phyloP scores from a whole-genome alignment of 2,113 vertebrate genomes.

The Dasyurus viverrinus region DNA sequence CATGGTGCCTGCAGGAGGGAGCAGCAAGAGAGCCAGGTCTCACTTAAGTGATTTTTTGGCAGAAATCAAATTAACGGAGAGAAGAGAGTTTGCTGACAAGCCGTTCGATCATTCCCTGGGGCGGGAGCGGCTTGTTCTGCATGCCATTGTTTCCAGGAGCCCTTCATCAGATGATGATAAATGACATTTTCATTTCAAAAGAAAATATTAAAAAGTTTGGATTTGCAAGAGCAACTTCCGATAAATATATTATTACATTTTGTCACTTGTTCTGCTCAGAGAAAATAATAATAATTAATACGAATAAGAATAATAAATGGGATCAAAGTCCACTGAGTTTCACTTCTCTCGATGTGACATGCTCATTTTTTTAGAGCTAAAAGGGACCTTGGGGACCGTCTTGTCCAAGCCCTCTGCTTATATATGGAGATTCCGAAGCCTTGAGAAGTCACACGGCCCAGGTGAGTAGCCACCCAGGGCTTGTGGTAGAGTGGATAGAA shows the following conservation, averaged over 20 bases:
- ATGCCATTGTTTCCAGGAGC: slow-evolving; percentile 81
- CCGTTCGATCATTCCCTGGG: slow-evolving; percentile 83
- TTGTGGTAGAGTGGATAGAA: not conserved
- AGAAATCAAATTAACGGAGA: slow-evolving; percentile 86
- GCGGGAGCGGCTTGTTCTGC: slow-evolving; percentile 71
- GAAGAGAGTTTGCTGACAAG: slow-evolving; percentile 84
- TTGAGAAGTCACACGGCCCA: not conserved
- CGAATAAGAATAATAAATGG: not conserved
- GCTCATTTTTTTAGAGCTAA: not conserved
- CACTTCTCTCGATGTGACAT: not conserved
- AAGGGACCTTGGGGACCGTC: not conserved
- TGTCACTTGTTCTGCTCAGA: slow-evolving; percentile 77
- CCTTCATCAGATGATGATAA: slow-evolving; percentile 83
- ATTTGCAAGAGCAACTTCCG: slow-evolving; percentile 82
- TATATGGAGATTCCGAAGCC: not conserved
- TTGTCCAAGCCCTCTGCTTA: not conserved
- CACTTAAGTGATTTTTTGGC: slow-evolving; percentile 88
- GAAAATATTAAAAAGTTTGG: slow-evolving; percentile 82
- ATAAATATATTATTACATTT: slow-evolving; percentile 78
- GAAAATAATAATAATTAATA: slow-evolving; percentile 77
- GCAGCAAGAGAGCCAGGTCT: slow-evolving; percentile 81
- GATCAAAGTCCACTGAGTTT: not conserved
- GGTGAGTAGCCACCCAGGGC: not conserved
- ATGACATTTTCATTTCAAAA: slow-evolving; percentile 83
- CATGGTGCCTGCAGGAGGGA: slow-evolving; percentile 76